Conservation (phyloP, 2,888 invertebrate species). For the Cylloceria caligata region DNA sequence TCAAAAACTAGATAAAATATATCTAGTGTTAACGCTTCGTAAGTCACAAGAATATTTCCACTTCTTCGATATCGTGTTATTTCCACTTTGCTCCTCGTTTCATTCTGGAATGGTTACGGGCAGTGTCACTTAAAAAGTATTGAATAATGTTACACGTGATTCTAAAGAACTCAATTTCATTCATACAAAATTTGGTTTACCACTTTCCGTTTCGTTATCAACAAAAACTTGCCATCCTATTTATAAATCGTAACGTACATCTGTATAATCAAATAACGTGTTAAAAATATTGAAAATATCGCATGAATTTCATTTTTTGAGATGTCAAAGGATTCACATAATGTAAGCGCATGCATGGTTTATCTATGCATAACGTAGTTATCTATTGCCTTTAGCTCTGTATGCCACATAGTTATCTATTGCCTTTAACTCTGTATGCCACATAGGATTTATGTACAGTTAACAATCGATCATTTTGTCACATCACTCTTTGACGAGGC, state of each 20-base stretch:
- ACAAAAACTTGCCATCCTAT: too few species aligned
- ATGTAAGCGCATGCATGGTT: not conserved
- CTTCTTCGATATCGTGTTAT: too few species aligned
- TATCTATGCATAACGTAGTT: not conserved
- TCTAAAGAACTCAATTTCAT: too few species aligned
- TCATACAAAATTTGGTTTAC: too few species aligned
- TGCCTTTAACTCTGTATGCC: constrained; percentile 34
- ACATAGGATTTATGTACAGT: constrained; percentile 26
- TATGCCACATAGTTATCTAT: constrained; percentile 6
- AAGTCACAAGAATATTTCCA: too few species aligned
- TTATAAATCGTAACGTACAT: not conserved
- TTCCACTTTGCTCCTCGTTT: too few species aligned
- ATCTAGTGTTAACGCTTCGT: too few species aligned
- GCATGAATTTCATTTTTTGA: not conserved
- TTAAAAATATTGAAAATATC: not conserved
- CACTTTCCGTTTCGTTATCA: too few species aligned
- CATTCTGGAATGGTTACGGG: too few species aligned
- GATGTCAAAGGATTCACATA: not conserved
- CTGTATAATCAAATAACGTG: not conserved
- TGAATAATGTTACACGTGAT: too few species aligned
- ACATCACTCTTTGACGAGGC: constrained; percentile 34
- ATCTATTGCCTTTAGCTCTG: constrained; percentile 32
- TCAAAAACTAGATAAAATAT: too few species aligned
- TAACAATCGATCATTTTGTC: constrained; percentile 64
- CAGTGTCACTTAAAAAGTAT: too few species aligned